Conservation (phyloP, 1,140 invertebrate species). For the Ooceraea biroi region DNA sequence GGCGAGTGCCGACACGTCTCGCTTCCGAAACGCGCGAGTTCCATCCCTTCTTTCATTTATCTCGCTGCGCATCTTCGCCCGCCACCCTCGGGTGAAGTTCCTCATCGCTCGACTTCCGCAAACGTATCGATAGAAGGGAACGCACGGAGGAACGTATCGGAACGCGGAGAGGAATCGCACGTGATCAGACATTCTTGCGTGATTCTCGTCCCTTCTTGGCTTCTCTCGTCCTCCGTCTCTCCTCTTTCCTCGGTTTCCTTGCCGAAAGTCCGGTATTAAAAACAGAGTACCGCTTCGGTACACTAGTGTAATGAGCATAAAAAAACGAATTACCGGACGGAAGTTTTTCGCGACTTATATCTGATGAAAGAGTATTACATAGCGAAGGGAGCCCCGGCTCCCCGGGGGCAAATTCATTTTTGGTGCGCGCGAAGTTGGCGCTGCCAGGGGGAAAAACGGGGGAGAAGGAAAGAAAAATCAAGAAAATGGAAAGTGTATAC, state of each 20-base stretch:
- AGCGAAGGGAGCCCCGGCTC: background rate
- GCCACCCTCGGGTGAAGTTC: background rate
- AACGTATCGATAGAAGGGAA: background rate
- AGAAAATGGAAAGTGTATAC: slow-evolving; percentile 64
- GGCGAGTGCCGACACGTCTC: slow-evolving; percentile 13
- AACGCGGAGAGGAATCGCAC: background rate
- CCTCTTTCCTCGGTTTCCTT: no score
- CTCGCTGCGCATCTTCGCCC: background rate
- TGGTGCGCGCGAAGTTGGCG: slow-evolving; percentile 28
- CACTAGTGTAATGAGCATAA: slow-evolving; percentile 21
- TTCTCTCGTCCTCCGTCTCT: background rate
- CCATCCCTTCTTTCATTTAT: slow-evolving; percentile 36
- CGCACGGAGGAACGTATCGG: background rate
- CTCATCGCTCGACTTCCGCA: background rate
- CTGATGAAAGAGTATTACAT: slow-evolving; percentile 29
- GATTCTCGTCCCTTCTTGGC: background rate
- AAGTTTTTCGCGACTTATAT: slow-evolving; percentile 61
- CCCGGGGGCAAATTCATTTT: slow-evolving; percentile 64
- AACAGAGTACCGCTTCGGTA: background rate
- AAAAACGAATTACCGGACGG: background rate
- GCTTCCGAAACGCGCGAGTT: slow-evolving; percentile 4
- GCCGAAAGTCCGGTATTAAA: slow-evolving; percentile 8
- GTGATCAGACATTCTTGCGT: background rate
- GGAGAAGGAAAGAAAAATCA: slow-evolving; percentile 59
- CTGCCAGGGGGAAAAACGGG: background rate